Conservation (phyloP, 2,797 vertebrate genomes). For the Phoebastria nigripes region DNA sequence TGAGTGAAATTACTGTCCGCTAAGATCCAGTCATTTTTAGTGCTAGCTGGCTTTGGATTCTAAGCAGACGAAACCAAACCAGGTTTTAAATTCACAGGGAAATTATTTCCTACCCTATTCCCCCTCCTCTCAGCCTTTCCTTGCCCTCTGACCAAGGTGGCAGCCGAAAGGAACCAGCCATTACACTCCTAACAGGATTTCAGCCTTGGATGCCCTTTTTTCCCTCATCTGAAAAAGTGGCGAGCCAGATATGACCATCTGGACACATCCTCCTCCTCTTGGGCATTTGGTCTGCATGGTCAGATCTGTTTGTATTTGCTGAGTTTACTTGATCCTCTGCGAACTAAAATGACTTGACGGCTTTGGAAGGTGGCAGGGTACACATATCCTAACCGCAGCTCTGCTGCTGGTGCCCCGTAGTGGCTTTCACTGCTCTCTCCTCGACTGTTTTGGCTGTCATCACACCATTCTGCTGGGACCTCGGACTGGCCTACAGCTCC, state of each 20-base stretch:
- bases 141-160: not conserved
- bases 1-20: slow-evolving; percentile 42
- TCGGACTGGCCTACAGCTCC: not conserved
- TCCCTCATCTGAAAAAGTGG: not conserved
- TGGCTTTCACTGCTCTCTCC: not conserved
- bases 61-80: not conserved
- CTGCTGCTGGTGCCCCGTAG: not conserved
- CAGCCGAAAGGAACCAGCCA: not conserved
- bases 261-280: not conserved
- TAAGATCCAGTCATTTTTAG: not conserved
- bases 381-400: not conserved
- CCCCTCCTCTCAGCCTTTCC: not conserved
- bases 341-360: not conserved
- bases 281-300: not conserved
- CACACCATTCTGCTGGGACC: not conserved
- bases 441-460: not conserved
- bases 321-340: not conserved
- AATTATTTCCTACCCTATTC: not conserved
- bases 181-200: not conserved
- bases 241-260: slow-evolving; percentile 1
- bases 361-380: not conserved
- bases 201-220: slow-evolving; percentile 8
- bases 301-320: not conserved
- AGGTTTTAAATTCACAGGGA: not conserved
- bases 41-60: not conserved